A percentile compares a stretch with the other conserved stretches of the same genome.
Evolutionary conservation across 2,888 invertebrate species (phyloP).

Genomic region (Parnassius smintheus): DNA sequence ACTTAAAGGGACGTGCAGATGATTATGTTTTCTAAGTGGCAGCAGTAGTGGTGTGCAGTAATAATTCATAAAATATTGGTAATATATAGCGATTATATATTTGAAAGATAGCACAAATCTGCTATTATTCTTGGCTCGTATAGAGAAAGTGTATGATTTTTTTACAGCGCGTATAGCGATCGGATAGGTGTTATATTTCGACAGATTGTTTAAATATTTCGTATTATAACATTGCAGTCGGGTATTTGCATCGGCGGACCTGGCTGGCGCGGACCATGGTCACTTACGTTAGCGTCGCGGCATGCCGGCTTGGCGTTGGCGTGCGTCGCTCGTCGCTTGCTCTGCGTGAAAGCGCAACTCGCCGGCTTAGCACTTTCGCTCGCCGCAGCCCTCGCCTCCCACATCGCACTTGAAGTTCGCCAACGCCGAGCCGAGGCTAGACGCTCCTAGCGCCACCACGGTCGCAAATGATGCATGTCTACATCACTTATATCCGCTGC

Average conservation of each 20-base stretch:
- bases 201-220: too few relatives aligned
- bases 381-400: slow-evolving; percentile 57
- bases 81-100: too few relatives aligned
- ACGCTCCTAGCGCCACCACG: slow-evolving; percentile 67
- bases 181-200: too few relatives aligned
- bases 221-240: slow-evolving; percentile 39
- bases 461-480: slow-evolving; percentile 49
- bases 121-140: too few relatives aligned
- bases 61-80: too few relatives aligned
- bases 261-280: slow-evolving; percentile 82
- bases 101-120: too few relatives aligned
- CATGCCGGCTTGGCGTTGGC: slow-evolving; percentile 82
- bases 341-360: slow-evolving; percentile 79
- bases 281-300: slow-evolving; percentile 65
- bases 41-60: too few relatives aligned
- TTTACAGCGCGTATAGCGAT: too few relatives aligned
- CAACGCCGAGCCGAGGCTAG: slow-evolving; percentile 44
- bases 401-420: slow-evolving; percentile 58
- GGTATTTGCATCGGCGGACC: slow-evolving; percentile 69
- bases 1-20: too few relatives aligned
- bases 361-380: slow-evolving; percentile 68
- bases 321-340: slow-evolving; percentile 82
- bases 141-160: too few relatives aligned
- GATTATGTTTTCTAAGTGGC: too few relatives aligned
- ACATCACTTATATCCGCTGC: slow-evolving; percentile 38